Base-by-base conservation (phyloP, 2,888 invertebrate species). In the Euzophera pinguis region DNA sequence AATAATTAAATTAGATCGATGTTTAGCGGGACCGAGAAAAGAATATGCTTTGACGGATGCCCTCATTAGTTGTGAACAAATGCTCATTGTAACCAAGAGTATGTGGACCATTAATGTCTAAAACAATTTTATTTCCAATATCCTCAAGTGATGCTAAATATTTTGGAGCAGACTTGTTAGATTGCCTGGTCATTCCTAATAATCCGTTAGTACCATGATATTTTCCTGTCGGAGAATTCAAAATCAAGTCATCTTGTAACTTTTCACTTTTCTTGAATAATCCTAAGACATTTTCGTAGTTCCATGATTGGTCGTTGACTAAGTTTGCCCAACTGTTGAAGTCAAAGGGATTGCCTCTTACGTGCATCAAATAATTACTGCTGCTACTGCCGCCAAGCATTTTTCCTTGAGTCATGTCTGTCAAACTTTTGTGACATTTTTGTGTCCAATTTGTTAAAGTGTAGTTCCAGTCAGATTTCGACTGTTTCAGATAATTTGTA, bases 1-100 rank as follows among this genome's bases (percentile, higher is more conserved):
- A 9, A 73, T 66, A 92, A 93, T 43, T 92, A 86, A 29, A 92
- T 93, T 12, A 92, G 93, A 27, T 67, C 75, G 54, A 6, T 62
- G 14, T 51, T 60, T 66, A 3, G 60, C 53, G 6, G 57, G 53
- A 7, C 53, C 32, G 12, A 71, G 37, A 32, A 61, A 67, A 9
- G 56, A 42, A 10, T 84, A 69, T 0, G 91, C 64, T 61, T 52
- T 65, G 62, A 16, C 66, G 89, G 0, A 92, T 91, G 0, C 63
- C 64, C 1, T 75, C 66, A 34, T 79, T 73, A 59, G 87, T 74
- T 13, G 83, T 90, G 17, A 72, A 81, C 52, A 87, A 78, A 1
- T 81, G 69, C 38, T 80, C 76, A 0, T 84, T 80, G 49, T 84
- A 84, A 6, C 91, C 91, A 9, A 83, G 67, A 57, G 75, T 81